phyloP scores from a whole-genome alignment of 2,888 invertebrate genomes.

The Cephus runcator region DNA sequence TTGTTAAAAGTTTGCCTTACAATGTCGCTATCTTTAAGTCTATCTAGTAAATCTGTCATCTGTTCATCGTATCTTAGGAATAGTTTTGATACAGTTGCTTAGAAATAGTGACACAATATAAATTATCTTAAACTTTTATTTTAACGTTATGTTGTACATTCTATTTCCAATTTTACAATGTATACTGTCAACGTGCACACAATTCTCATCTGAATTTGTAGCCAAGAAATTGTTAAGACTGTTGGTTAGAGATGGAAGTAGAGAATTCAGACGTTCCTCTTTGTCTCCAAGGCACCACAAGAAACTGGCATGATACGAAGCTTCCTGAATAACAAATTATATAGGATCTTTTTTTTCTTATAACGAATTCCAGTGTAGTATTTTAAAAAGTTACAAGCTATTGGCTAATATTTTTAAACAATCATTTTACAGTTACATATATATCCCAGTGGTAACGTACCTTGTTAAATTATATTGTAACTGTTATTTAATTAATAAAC shows the following conservation, averaged over 20 bases:
- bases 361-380: background rate
- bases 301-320: slow-evolving; percentile 87
- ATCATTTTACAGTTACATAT: background rate
- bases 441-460: background rate
- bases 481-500: background rate
- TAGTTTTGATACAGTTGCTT: background rate
- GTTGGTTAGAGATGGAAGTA: slow-evolving; percentile 68
- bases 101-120: background rate
- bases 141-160: slow-evolving; percentile 71
- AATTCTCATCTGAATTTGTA: slow-evolving; percentile 63
- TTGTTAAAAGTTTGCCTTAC: slow-evolving; percentile 41
- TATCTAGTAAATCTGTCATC: slow-evolving; percentile 4
- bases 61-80: slow-evolving; percentile 9
- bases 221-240: slow-evolving; percentile 59
- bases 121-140: slow-evolving; percentile 37
- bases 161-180: slow-evolving; percentile 83
- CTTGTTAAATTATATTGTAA: background rate
- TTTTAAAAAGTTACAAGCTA: background rate
- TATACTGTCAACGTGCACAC: slow-evolving; percentile 69
- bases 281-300: slow-evolving; percentile 82
- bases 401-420: too few relatives aligned
- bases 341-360: background rate
- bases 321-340: slow-evolving; percentile 69
- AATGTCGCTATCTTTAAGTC: slow-evolving; percentile 53
- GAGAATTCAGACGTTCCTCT: slow-evolving; percentile 65